Percentiles rank a stretch among this genome's conserved stretches.
phyloP scores from a whole-genome alignment of 2,113 vertebrate genomes.

The Megaceryle maxima region DNA sequence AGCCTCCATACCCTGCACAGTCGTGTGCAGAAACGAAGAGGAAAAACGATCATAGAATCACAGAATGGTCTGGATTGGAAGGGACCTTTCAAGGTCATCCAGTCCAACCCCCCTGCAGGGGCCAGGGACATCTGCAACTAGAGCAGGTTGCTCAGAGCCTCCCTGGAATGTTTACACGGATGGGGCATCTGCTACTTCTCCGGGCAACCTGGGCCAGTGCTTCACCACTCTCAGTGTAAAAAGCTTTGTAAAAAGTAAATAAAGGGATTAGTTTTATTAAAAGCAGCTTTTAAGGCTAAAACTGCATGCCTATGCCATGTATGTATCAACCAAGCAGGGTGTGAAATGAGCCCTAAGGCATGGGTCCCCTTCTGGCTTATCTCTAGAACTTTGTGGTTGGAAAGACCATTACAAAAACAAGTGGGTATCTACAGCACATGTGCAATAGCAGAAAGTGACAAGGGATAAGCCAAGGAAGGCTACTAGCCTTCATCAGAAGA shows the following conservation, averaged over 20 bases:
- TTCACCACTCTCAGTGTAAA: background rate
- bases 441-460: no score
- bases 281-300: no score
- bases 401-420: no score
- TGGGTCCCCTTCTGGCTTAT: no score
- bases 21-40: accelerated
- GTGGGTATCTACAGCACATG: no score
- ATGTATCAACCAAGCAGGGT: no score
- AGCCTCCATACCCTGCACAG: accelerated
- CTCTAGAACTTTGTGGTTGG: no score
- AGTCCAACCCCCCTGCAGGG: background rate
- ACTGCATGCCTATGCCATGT: no score
- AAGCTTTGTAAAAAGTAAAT: background rate
- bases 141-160: background rate
- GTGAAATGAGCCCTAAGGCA: no score
- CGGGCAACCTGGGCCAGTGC: background rate
- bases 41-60: background rate
- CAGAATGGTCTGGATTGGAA: background rate
- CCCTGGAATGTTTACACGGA: background rate
- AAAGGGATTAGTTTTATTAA: no score
- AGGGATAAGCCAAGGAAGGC: no score
- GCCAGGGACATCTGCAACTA: background rate
- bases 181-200: background rate
- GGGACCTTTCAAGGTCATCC: background rate
- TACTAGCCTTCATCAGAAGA: no score